Evolutionary conservation across 2,888 invertebrate species (phyloP).

Genomic region (Nemurella pictetii): DNA sequence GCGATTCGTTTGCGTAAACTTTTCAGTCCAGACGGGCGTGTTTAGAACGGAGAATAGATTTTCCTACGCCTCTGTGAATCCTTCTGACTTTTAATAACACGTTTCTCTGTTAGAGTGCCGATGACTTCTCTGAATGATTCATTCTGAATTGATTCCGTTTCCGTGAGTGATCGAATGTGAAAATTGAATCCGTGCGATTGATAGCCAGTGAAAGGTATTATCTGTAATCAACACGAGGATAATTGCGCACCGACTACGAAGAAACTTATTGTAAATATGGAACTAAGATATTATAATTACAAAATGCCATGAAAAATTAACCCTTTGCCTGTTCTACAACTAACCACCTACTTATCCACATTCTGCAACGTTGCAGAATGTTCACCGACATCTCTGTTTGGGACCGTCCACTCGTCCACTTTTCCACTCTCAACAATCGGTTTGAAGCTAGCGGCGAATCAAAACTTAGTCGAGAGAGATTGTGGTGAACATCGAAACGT

Average conservation of each 20-base stretch:
- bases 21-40: not conserved
- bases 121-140: too few species aligned
- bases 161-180: not conserved
- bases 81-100: not conserved
- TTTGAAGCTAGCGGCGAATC: too few species aligned
- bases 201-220: not conserved
- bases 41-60: not conserved
- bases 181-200: not conserved
- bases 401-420: not conserved
- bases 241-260: not conserved
- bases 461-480: too few species aligned
- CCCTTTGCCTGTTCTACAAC: constrained; percentile 28
- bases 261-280: constrained; percentile 19
- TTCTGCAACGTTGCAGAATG: not conserved
- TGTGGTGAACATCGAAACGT: too few species aligned
- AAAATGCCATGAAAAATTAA: constrained; percentile 33
- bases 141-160: not conserved
- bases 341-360: constrained; percentile 17
- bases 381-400: not conserved
- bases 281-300: not conserved
- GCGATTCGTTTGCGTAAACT: not conserved
- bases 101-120: not conserved
- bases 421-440: not conserved
- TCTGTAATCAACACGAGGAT: not conserved
- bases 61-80: not conserved